Evolutionary conservation across 2,113 vertebrate species (phyloP), one percentile per base, ranked within the genome.

Genomic region (Phoxinus phoxinus): DNA sequence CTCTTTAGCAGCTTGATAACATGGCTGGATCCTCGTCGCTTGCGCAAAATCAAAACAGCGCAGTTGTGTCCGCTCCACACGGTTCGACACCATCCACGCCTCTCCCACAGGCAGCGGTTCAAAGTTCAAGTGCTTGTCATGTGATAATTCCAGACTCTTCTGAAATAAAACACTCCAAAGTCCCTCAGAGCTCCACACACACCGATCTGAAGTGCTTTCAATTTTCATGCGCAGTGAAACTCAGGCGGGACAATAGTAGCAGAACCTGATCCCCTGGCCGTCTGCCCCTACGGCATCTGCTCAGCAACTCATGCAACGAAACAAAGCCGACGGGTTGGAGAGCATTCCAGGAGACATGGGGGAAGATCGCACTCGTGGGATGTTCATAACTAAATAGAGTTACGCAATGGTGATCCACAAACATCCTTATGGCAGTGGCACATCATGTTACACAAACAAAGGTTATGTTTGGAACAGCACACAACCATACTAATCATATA

Each of bases 261-360:
- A 73, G 7, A 86, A 89, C 89, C 78, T 35, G 87, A 88, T 83
- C 51, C 58, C 17, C 53, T 67, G 35, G 46, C 86, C 11, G 37
- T 21, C 51, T 17, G 56, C 61, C 61, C 44, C 44, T 3, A 48
- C 67, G 56, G 37, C 35, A 23, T 3, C n/a, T 30, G 17, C 63
- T 78, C 30, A 19, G 23, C 30, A 30, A 80, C 56, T 59, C 6
- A 10, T n/a, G 41, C 4, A 15, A n/a, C 84, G 77, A 80, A 89
- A 85, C 46, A 25, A 30, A 69, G 74, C 56, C 2, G 71, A 81
- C 89, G 65, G 83, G 89, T 85, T 81, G 65, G 89, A 76, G 80
- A 35, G 61, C 87, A 90, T 90, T 90, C 85, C 89, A 35, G 21
- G 17, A 61, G n/a, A 72, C 19, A 32, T 44, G 2, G 32, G 30